Conservation (phyloP, 92 coral and sea anemone genomes). For the Epizoanthus fatuus region DNA sequence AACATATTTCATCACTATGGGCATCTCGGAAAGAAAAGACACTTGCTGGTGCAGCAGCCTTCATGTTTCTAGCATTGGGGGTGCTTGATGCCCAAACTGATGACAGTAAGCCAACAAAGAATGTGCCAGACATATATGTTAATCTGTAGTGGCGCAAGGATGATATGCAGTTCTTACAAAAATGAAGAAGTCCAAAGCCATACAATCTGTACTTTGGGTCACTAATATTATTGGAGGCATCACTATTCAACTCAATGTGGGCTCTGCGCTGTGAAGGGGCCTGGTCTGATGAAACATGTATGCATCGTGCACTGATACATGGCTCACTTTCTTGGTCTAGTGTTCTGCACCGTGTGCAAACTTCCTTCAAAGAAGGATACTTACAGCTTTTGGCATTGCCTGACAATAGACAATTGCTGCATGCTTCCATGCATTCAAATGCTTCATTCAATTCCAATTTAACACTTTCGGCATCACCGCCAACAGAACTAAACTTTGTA, state of each 20-base stretch:
- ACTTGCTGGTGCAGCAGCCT: slow-evolving; percentile 58
- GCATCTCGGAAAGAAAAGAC: slow-evolving; percentile 77
- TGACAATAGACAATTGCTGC: slow-evolving; percentile 50
- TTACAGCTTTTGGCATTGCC: slow-evolving; percentile 47
- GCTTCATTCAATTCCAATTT: slow-evolving; percentile 45
- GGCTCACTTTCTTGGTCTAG: not conserved
- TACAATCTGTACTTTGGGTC: slow-evolving; percentile 49
- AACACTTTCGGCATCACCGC: slow-evolving; percentile 68
- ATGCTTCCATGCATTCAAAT: slow-evolving; percentile 35
- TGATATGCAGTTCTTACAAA: not conserved
- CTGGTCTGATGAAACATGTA: slow-evolving; percentile 79
- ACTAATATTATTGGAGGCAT: slow-evolving; percentile 36
- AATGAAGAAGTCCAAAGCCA: slow-evolving; percentile 78
- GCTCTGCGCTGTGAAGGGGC: slow-evolving; percentile 65
- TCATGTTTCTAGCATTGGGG: slow-evolving; percentile 54
- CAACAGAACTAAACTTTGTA: slow-evolving; percentile 48
- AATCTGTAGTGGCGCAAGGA: slow-evolving; percentile 69
- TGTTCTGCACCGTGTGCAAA: slow-evolving; percentile 45
- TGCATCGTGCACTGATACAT: slow-evolving; percentile 41
- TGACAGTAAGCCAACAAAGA: slow-evolving; percentile 62
- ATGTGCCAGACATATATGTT: slow-evolving; percentile 69
- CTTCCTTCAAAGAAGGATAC: slow-evolving; percentile 36
- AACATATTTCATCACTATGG: slow-evolving; percentile 75
- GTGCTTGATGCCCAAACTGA: slow-evolving; percentile 77
- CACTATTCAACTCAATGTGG: slow-evolving; percentile 49